Base-by-base conservation (phyloP, 1,140 invertebrate genomes). In the Drosophila eugracilis region DNA sequence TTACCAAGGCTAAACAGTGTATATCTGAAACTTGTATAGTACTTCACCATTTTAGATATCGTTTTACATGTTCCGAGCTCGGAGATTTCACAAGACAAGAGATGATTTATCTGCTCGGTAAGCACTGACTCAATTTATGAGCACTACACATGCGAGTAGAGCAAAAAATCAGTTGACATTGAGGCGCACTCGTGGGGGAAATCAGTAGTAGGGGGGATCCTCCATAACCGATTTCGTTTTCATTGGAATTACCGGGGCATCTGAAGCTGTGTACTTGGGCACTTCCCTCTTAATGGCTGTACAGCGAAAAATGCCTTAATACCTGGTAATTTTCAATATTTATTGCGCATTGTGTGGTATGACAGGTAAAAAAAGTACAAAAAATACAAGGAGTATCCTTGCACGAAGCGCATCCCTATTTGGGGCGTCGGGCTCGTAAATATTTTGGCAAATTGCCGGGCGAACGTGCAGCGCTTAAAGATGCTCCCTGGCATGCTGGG, bases 361-460 rank as follows among this genome's bases (percentile, higher is more conserved):
- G 30, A 34, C 36, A 57, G 45, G 42, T 4, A 28, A 5, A 10
- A 41, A 48, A 19, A 19, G 15, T 5, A n/a, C 6, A 14, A 24
- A 21, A 14, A 3, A 65, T 42, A 42, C 60, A 37, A 42, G 45
- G 60, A 69, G 62, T 36, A 69, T 66, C 50, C 65, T 60, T 59
- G 65, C 41, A 39, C 50, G 47, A 66, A 60, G 50, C 10, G 34
- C 59, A 69, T 54, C 54, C 83, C 71, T 71, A 72, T 74, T 75
- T 59, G 48, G 80, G 81, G 77, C 74, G 83, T 86, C 48, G 59
- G 39, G 70, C 78, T 86, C 83, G 83, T 86, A 86, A 86, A 86
- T 86, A 86, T 83, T 88, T 86, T 88, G 78, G 83, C 83, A 86
- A 86, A 86, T 86, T 86, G 66, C 83, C 63, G 52, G 19, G 5